phyloP scores from a whole-genome alignment of 1,140 invertebrate genomes.

The Lepidurus arcticus region DNA sequence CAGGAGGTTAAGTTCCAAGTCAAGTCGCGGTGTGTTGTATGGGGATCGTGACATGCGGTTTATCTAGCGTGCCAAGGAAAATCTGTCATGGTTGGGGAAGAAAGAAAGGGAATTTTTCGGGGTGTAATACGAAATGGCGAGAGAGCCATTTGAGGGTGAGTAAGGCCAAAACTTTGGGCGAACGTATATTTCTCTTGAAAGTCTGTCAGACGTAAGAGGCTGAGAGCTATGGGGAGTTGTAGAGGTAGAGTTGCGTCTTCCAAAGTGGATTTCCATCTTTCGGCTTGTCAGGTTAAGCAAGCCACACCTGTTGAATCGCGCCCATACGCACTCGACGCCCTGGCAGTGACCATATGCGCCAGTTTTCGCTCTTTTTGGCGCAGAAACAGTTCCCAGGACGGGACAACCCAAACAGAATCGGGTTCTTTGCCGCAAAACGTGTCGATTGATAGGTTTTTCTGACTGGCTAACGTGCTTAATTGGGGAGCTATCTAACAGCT shows the following conservation, averaged over 20 bases:
- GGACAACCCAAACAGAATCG: background rate
- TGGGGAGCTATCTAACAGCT: background rate
- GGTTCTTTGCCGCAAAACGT: background rate
- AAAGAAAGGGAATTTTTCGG: background rate
- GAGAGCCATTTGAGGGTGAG: no score
- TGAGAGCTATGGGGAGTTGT: background rate
- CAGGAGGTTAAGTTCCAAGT: background rate
- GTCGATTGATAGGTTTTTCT: background rate
- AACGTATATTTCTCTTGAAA: no score
- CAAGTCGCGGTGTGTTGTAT: background rate
- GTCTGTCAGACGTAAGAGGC: no score
- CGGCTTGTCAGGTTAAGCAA: background rate
- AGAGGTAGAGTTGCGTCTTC: background rate
- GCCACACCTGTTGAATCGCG: constrained; percentile 5
- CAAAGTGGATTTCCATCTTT: background rate
- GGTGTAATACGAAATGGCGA: no score
- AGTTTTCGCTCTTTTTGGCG: background rate
- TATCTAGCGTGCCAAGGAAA: background rate
- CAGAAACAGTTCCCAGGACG: background rate
- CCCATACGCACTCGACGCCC: background rate
- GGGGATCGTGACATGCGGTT: background rate
- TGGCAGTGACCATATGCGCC: background rate
- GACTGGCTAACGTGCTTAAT: background rate
- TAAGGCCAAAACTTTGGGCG: no score
- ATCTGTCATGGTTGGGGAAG: background rate